Conservation (phyloP, 1,140 invertebrate genomes). For the Atopsyche davidsoni region DNA sequence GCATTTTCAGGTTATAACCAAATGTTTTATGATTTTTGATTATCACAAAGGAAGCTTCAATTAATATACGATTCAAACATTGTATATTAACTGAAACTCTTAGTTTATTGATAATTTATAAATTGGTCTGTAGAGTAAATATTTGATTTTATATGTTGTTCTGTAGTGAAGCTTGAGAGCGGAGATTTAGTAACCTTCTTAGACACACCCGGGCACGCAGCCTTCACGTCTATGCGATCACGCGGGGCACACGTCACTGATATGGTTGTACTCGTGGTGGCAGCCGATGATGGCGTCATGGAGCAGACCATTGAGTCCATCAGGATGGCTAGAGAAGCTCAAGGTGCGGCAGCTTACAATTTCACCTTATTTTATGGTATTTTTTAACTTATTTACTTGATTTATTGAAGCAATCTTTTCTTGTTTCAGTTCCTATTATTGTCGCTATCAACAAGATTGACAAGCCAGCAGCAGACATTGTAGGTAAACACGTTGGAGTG, state of each 20-base stretch:
- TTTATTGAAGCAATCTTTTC: constrained; percentile 24
- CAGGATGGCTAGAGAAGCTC: constrained; percentile 65
- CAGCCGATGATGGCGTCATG: constrained; percentile 98
- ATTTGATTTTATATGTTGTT: constrained; percentile 11
- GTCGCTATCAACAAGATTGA: constrained; percentile 99
- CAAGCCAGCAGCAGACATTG: constrained; percentile 79
- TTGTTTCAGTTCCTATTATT: constrained; percentile 81
- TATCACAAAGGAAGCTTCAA: not conserved
- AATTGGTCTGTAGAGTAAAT: not conserved
- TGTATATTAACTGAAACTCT: not conserved
- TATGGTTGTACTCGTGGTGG: constrained; percentile 93
- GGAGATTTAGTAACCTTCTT: constrained; percentile 85
- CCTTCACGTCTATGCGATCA: constrained; percentile 86
- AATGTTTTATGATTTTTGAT: not conserved
- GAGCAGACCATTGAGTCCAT: constrained; percentile 88
- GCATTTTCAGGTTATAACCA: constrained; percentile 75
- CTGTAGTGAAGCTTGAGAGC: constrained; percentile 58
- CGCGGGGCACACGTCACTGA: constrained; percentile 91
- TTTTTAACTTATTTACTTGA: constrained; percentile 1
- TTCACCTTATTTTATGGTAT: not conserved
- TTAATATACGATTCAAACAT: not conserved
- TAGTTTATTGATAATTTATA: not conserved
- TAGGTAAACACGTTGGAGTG: constrained; percentile 55
- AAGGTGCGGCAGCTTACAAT: constrained; percentile 46
- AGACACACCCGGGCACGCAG: constrained; percentile 99